These are phyloP conservation scores for Egretta garzetta DNA, from an alignment of 2,113 vertebrate genomes.

Conservation along the genomic window DNA sequence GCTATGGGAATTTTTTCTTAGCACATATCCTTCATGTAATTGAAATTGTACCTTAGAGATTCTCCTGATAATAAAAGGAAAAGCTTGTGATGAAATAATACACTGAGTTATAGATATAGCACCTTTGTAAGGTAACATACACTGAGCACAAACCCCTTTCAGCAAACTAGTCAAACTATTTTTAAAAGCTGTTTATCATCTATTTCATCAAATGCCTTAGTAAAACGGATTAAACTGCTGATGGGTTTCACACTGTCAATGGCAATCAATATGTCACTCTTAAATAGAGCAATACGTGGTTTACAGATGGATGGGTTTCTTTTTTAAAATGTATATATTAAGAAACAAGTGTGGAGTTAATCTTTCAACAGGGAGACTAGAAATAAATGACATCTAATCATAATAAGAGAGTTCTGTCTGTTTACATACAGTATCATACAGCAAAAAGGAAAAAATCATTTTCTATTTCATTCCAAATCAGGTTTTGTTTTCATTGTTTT, in stretches of 20 bases:
- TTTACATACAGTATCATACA: constrained; percentile 37
- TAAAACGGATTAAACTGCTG: constrained; percentile 33
- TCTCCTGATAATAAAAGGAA: neutral
- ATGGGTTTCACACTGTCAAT: constrained; percentile 19
- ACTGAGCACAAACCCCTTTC: constrained; percentile 6
- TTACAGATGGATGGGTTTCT: constrained; percentile 15
- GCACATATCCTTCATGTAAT: neutral
- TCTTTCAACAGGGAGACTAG: constrained; percentile 36
- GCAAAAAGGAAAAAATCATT: constrained; percentile 25
- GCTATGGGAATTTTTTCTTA: neutral
- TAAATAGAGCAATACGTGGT: neutral
- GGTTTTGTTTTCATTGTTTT: constrained; percentile 27
- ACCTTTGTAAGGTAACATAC: constrained; percentile 3
- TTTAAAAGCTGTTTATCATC: constrained; percentile 45
- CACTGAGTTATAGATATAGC: neutral
- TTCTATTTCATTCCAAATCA: constrained; percentile 17
- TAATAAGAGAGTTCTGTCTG: constrained; percentile 9
- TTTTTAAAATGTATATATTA: constrained; percentile 26
- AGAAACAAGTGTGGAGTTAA: constrained; percentile 28
- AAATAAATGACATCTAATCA: constrained; percentile 54
- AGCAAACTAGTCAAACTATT: constrained; percentile 40
- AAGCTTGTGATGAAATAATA: constrained; percentile 18
- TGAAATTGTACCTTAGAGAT: neutral
- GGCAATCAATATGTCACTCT: constrained; percentile 26
- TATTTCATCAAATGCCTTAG: constrained; percentile 12